Percentiles rank a stretch among this genome's conserved stretches.
Evolutionary conservation across 2,113 vertebrate genomes (phyloP).

Genomic region (Nymphicus hollandicus): DNA sequence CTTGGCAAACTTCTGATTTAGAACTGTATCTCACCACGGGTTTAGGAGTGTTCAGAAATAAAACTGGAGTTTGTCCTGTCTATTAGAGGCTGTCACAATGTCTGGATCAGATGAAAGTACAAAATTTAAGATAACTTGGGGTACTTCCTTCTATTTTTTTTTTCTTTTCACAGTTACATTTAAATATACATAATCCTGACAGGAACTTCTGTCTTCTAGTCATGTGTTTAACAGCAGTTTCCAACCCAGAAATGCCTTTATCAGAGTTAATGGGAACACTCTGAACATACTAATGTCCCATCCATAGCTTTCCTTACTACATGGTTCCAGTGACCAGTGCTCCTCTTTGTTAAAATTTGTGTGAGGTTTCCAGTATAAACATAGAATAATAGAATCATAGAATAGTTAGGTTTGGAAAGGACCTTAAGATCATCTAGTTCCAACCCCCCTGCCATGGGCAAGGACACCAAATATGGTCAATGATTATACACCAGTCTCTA

Average conservation of each 20-base stretch:
- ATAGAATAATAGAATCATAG: too few species aligned
- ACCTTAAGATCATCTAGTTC: too few species aligned
- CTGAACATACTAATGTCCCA: not conserved
- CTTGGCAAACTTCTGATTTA: not conserved
- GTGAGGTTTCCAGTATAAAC: not conserved
- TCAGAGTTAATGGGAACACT: not conserved
- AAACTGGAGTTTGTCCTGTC: not conserved
- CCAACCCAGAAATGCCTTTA: not conserved
- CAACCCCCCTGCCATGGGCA: too few species aligned
- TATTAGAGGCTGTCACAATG: not conserved
- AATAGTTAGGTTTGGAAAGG: too few species aligned
- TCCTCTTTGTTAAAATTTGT: not conserved
- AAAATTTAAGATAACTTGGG: not conserved
- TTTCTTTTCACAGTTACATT: not conserved
- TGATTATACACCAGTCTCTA: not conserved
- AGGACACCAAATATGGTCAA: too few species aligned
- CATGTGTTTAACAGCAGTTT: not conserved
- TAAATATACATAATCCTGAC: not conserved
- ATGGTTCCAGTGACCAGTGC: not conserved
- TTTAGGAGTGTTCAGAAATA: not conserved
- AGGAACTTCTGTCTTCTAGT: not conserved
- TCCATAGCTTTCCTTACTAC: not conserved
- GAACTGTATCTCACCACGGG: not conserved
- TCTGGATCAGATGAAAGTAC: not conserved
- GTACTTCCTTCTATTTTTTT: not conserved